These are phyloP conservation scores for Drosophila kuntzei DNA, from an alignment of 2,888 invertebrate species.

Conservation along the genomic window DNA sequence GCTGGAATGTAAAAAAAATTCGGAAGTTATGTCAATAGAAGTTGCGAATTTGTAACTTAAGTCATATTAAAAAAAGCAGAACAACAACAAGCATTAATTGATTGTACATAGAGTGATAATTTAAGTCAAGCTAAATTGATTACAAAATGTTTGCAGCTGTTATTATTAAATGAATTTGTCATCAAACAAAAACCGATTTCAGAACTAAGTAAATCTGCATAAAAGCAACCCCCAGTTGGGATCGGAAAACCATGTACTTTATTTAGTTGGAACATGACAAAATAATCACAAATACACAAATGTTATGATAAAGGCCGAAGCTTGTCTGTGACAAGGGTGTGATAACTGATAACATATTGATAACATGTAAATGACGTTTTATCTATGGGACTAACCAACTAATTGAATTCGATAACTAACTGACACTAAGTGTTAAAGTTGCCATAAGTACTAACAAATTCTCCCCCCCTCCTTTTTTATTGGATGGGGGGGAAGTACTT, in stretches of 20 bases:
- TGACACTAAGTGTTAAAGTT: slow-evolving; percentile 55
- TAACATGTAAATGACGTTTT: slow-evolving; percentile 79
- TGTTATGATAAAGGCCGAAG: slow-evolving; percentile 66
- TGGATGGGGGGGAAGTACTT: slow-evolving; percentile 5
- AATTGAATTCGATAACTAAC: slow-evolving; percentile 80
- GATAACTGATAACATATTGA: no score
- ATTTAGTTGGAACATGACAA: slow-evolving; percentile 74
- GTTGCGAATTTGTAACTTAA: no score
- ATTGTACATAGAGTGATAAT: slow-evolving; percentile 65
- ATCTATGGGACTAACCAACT: slow-evolving; percentile 56
- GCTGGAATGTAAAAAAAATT: no score
- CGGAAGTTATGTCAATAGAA: no score
- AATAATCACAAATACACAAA: slow-evolving; percentile 81
- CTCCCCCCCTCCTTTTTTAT: background rate
- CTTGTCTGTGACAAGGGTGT: slow-evolving; percentile 42
- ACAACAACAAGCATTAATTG: slow-evolving; percentile 66
- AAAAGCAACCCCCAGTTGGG: slow-evolving; percentile 59
- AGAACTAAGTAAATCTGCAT: slow-evolving; percentile 65
- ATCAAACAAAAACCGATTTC: slow-evolving; percentile 65
- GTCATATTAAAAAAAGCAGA: slow-evolving; percentile 5
- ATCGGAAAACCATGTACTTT: slow-evolving; percentile 52
- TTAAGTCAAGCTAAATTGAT: slow-evolving; percentile 62
- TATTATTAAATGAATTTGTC: slow-evolving; percentile 80
- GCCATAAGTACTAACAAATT: slow-evolving; percentile 60
- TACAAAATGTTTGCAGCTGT: slow-evolving; percentile 81